Evolutionary conservation across 1,140 invertebrate species (phyloP).

Genomic region (Drosophila ananassae): DNA sequence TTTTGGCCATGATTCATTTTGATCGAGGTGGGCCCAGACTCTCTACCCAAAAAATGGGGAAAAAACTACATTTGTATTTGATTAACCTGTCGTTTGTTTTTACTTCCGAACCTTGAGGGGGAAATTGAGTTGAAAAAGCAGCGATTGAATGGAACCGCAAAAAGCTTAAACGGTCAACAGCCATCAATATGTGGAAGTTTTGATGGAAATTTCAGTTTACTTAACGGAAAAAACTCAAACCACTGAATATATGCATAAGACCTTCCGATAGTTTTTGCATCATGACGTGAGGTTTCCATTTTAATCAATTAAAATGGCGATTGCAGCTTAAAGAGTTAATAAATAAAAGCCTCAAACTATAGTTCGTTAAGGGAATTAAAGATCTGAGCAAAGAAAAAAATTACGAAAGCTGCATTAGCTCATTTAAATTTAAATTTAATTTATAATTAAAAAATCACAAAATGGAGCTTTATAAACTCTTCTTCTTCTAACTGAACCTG

Average conservation of each 20-base stretch:
- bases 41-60: no score
- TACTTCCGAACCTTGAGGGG: neutral
- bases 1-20: constrained; percentile 1
- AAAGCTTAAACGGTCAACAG: neutral
- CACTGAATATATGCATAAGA: neutral
- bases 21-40: neutral
- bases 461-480: no score
- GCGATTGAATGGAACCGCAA: neutral
- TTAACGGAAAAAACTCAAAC: neutral
- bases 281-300: neutral
- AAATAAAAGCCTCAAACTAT: neutral
- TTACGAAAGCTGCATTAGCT: no score
- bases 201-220: constrained; percentile 1
- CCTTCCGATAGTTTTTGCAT: neutral
- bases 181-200: neutral
- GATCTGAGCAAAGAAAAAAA: no score
- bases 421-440: no score
- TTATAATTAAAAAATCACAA: no score
- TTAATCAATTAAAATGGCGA: neutral
- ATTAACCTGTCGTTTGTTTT: constrained; percentile 1
- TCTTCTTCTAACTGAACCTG: no score
- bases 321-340: neutral
- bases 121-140: neutral
- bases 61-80: constrained; percentile 3
- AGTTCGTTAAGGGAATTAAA: no score